Evolutionary conservation across 1,140 invertebrate species (phyloP).

Genomic region (Macrocentrus cingulum): DNA sequence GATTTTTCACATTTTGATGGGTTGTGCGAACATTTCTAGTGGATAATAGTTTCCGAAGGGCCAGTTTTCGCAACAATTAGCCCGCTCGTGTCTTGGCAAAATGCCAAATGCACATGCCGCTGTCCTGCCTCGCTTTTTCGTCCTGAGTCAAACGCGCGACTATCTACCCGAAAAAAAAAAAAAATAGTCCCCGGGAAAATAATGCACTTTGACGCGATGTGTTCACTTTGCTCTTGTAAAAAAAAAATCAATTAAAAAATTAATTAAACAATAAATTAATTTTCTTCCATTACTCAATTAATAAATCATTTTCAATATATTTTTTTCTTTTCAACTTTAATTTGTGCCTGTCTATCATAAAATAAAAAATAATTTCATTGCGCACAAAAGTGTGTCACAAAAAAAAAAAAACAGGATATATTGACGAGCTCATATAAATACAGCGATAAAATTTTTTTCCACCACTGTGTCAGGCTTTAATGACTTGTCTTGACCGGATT

Average conservation of each 20-base stretch:
- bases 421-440: slow-evolving; percentile 1
- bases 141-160: too few species aligned
- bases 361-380: too few species aligned
- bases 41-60: slow-evolving; percentile 53
- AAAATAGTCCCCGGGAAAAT: not conserved
- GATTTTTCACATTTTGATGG: slow-evolving; percentile 7
- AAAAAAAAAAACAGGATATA: too few species aligned
- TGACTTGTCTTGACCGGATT: not conserved
- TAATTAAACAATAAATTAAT: too few species aligned
- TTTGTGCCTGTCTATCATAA: too few species aligned
- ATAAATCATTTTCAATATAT: not conserved
- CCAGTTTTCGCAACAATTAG: slow-evolving; percentile 53
- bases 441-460: slow-evolving; percentile 8
- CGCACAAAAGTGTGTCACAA: too few species aligned
- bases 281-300: not conserved
- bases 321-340: too few species aligned
- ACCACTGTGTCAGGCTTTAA: not conserved
- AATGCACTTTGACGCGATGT: not conserved
- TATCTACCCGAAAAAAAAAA: too few species aligned
- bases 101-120: slow-evolving; percentile 43
- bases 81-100: slow-evolving; percentile 42
- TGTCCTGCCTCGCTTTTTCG: too few species aligned
- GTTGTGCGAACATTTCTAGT: slow-evolving; percentile 26
- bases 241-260: too few species aligned
- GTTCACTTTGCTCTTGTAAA: too few species aligned